Conservation (phyloP, 2,797 vertebrate species). For the Enteromius anoplus region DNA sequence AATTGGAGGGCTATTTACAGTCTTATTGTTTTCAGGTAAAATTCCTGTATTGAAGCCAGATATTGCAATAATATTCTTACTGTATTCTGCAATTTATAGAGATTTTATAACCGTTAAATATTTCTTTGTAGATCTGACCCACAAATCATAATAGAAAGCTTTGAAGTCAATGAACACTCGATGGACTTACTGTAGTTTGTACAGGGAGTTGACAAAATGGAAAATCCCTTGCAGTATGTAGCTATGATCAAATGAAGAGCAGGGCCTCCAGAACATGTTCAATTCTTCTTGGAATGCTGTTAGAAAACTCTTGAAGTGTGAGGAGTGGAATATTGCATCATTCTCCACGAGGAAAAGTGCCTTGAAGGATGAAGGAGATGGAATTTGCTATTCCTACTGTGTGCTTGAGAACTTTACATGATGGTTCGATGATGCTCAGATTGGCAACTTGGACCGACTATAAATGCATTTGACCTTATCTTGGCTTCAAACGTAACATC, state of each 20-base stretch:
- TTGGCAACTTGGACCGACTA: neutral
- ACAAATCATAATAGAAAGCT: neutral
- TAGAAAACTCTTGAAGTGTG: constrained; percentile 20
- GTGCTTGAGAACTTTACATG: constrained; percentile 10
- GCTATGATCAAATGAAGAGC: constrained; percentile 30
- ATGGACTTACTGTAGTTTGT: neutral
- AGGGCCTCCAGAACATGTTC: constrained; percentile 19
- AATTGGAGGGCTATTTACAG: neutral
- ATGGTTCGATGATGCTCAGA: constrained; percentile 10
- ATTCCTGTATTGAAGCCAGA: neutral
- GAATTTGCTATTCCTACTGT: constrained; percentile 21
- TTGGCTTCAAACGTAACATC: constrained; percentile 11
- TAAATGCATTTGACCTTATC: constrained; percentile 16
- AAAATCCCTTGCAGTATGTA: constrained; percentile 25
- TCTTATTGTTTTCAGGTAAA: neutral
- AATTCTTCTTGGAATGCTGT: constrained; percentile 33
- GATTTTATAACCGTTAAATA: neutral
- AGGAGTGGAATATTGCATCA: constrained; percentile 30
- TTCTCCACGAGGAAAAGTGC: constrained; percentile 39
- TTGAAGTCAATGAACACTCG: neutral
- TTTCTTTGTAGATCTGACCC: neutral
- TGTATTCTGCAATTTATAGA: neutral
- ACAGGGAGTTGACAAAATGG: constrained; percentile 19
- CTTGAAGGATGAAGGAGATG: constrained; percentile 30
- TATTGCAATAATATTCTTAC: neutral